These are phyloP conservation scores for Cuniculus paca DNA, from an alignment of 2,797 vertebrate species.

Conservation along the genomic window DNA sequence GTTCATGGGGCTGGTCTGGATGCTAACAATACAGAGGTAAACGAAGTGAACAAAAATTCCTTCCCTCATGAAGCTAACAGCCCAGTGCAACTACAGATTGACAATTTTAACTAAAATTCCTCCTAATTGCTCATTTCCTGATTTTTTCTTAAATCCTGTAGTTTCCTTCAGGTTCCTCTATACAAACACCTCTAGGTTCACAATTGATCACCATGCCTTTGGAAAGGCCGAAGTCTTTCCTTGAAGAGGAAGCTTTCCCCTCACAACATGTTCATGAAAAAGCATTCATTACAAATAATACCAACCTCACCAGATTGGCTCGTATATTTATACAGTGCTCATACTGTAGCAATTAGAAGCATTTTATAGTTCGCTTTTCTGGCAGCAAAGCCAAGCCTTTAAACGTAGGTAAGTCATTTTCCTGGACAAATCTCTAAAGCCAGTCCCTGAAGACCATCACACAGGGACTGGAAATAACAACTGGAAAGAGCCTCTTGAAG, in stretches of 20 bases:
- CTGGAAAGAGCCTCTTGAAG: slow-evolving; percentile 59
- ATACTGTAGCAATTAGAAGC: slow-evolving; percentile 54
- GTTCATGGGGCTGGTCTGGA: not conserved
- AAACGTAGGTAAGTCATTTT: slow-evolving; percentile 73
- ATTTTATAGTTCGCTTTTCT: slow-evolving; percentile 77
- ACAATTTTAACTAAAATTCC: slow-evolving; percentile 72
- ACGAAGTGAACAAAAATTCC: slow-evolving; percentile 45
- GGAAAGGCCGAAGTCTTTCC: slow-evolving; percentile 49
- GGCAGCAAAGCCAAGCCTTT: slow-evolving; percentile 74
- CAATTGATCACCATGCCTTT: slow-evolving; percentile 32
- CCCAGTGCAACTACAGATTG: slow-evolving; percentile 5
- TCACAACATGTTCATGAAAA: slow-evolving; percentile 59
- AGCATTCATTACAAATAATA: slow-evolving; percentile 70
- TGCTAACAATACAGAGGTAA: slow-evolving; percentile 6
- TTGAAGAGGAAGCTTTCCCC: slow-evolving; percentile 9
- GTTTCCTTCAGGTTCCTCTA: slow-evolving; percentile 41
- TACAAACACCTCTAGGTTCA: not conserved
- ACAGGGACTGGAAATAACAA: slow-evolving; percentile 68
- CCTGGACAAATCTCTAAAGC: slow-evolving; percentile 79
- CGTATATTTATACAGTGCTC: slow-evolving; percentile 59
- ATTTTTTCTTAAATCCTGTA: not conserved
- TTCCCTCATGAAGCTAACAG: not conserved
- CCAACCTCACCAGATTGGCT: slow-evolving; percentile 52
- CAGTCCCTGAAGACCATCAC: slow-evolving; percentile 73
- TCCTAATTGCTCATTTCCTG: slow-evolving; percentile 33